Percentiles rank a stretch among this genome's conserved stretches.
Conservation (phyloP, 2,888 invertebrate species). For the Aethes cnicana region DNA sequence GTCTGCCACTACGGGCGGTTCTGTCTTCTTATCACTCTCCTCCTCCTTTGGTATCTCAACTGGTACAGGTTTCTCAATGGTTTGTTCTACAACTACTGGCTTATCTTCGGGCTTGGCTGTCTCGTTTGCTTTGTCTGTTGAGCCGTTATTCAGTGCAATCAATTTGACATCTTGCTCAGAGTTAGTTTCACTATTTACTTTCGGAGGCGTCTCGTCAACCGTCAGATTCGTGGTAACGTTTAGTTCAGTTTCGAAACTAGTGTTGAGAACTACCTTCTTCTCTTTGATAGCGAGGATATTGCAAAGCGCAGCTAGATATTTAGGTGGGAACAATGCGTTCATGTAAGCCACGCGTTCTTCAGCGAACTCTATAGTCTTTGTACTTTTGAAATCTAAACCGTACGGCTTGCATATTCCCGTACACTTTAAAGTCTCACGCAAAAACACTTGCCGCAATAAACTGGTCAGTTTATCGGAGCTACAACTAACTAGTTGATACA, state of each 20-base stretch:
- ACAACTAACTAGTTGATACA: constrained; percentile 89
- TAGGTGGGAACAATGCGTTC: constrained; percentile 84
- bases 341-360: constrained; percentile 81
- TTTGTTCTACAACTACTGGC: constrained; percentile 46
- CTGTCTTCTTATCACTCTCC: constrained; percentile 57
- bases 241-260: constrained; percentile 80
- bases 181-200: constrained; percentile 57
- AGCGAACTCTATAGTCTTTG: constrained; percentile 75
- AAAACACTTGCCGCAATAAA: constrained; percentile 83
- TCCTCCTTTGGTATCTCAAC: constrained; percentile 60
- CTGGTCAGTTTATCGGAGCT: constrained; percentile 82
- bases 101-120: constrained; percentile 57
- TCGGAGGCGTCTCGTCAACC: constrained; percentile 61
- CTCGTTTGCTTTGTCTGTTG: constrained; percentile 60
- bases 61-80: constrained; percentile 47
- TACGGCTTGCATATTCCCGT: constrained; percentile 83
- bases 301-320: constrained; percentile 89
- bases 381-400: constrained; percentile 84
- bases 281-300: constrained; percentile 87
- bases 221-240: constrained; percentile 75
- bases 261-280: constrained; percentile 85
- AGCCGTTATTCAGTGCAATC: constrained; percentile 57
- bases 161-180: constrained; percentile 64
- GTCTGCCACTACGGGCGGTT: constrained; percentile 42
- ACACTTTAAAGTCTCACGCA: constrained; percentile 84